Conservation (phyloP, 2,888 invertebrate genomes). For the Spisula subtruncata region DNA sequence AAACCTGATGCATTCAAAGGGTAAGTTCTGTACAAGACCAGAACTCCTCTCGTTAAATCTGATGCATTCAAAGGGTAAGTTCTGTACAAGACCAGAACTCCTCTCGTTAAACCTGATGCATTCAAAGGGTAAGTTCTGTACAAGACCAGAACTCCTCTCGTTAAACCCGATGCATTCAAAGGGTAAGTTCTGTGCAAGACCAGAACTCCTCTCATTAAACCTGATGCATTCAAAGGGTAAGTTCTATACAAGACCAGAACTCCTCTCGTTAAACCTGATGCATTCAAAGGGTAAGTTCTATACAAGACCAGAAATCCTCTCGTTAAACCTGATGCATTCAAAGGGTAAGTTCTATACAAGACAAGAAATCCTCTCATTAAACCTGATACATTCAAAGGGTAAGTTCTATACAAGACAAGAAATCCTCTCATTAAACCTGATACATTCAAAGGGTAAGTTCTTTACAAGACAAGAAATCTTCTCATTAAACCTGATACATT, state of each 20-base stretch:
- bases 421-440: too few relatives aligned
- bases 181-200: too few relatives aligned
- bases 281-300: constrained; percentile 84
- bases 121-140: constrained; percentile 85
- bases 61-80: constrained; percentile 84
- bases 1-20: too few relatives aligned
- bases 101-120: constrained; percentile 81
- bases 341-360: constrained; percentile 85
- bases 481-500: constrained; percentile 83
- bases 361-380: too few relatives aligned
- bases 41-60: constrained; percentile 80
- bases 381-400: too few relatives aligned
- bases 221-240: too few relatives aligned
- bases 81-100: constrained; percentile 55
- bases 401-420: too few relatives aligned
- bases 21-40: too few relatives aligned
- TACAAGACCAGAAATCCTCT: constrained; percentile 71
- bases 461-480: constrained; percentile 59
- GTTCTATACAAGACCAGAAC: constrained; percentile 55
- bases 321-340: constrained; percentile 81
- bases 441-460: too few relatives aligned
- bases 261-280: constrained; percentile 80
- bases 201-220: too few relatives aligned
- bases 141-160: too few relatives aligned
- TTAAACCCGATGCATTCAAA: too few relatives aligned